phyloP scores from a whole-genome alignment of 2,888 invertebrate species.

The Trachelus tabidus region DNA sequence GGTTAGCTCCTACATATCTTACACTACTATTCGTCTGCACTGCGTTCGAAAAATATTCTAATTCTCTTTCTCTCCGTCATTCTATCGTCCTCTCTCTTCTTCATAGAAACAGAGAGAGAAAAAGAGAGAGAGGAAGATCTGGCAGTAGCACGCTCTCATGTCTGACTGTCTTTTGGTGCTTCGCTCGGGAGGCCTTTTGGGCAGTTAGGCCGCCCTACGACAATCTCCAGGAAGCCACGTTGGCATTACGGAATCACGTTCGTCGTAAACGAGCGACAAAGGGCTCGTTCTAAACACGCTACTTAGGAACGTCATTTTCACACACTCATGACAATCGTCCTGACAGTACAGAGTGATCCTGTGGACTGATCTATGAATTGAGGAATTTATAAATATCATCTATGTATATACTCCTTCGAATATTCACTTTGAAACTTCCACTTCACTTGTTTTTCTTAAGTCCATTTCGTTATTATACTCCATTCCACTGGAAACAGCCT shows the following conservation, averaged over 20 bases:
- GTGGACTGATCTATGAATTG: background rate
- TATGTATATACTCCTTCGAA: background rate
- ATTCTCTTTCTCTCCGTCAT: constrained; percentile 34
- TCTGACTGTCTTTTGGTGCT: background rate
- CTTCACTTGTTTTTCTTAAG: background rate
- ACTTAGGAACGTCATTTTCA: background rate
- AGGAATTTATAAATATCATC: background rate
- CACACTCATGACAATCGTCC: background rate
- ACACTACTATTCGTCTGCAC: constrained; percentile 30
- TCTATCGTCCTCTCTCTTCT: constrained; percentile 21
- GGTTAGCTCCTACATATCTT: constrained; percentile 18
- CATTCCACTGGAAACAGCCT: background rate
- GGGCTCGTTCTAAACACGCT: background rate
- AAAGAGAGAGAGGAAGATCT: background rate
- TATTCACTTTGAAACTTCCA: background rate
- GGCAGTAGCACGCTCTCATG: background rate
- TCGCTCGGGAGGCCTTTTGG: background rate
- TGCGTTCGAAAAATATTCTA: constrained; percentile 50
- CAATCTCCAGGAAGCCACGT: background rate
- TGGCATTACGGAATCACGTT: background rate
- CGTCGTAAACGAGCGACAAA: background rate
- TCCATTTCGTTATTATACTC: background rate
- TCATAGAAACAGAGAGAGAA: background rate
- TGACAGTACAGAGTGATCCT: background rate
- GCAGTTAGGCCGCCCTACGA: background rate